Conservation (phyloP, 2,113 vertebrate genomes). For the Dromiciops gliroides region DNA sequence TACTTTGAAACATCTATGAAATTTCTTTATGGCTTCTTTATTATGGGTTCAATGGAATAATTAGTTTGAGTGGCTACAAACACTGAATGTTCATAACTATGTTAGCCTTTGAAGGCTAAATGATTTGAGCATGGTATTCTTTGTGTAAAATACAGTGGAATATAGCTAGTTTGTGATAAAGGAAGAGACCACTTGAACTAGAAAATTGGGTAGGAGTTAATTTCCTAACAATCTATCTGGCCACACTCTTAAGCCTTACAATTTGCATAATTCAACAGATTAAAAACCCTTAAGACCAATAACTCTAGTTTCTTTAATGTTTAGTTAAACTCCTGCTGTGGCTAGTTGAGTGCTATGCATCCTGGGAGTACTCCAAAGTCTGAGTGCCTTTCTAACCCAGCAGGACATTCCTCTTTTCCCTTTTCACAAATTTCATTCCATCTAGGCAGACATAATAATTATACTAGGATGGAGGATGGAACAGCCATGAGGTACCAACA, state of each 20-base stretch:
- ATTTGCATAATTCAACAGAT: conserved; percentile 70
- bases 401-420: conserved; percentile 24
- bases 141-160: conserved; percentile 71
- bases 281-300: conserved; percentile 47
- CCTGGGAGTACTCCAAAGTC: conserved; percentile 49
- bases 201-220: conserved; percentile 74
- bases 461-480: not conserved
- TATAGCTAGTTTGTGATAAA: conserved; percentile 55
- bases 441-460: not conserved
- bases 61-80: conserved; percentile 80
- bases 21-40: conserved; percentile 75
- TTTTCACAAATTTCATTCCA: conserved; percentile 9
- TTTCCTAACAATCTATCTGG: conserved; percentile 70
- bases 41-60: conserved; percentile 78
- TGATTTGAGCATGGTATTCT: conserved; percentile 60
- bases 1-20: conserved; percentile 78
- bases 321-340: conserved; percentile 49
- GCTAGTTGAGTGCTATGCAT: conserved; percentile 17
- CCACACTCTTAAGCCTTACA: conserved; percentile 67
- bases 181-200: conserved; percentile 67
- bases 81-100: conserved; percentile 77
- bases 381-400: conserved; percentile 15
- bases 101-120: conserved; percentile 75
- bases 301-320: conserved; percentile 49
- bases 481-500: not conserved